Conservation (phyloP, 1,140 invertebrate species). For the Drosophila sproati region DNA sequence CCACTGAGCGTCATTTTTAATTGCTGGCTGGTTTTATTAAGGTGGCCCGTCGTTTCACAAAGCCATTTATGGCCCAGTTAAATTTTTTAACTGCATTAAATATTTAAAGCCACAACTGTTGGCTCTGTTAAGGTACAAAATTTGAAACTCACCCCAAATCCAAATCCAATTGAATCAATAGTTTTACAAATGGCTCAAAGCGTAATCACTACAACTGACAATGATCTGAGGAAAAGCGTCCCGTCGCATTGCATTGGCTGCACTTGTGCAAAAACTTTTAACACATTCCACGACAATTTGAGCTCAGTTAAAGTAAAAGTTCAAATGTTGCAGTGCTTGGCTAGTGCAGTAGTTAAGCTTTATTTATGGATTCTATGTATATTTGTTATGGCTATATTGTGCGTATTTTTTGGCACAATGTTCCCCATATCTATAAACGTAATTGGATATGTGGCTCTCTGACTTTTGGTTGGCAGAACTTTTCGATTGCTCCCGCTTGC, state of each 20-base stretch:
- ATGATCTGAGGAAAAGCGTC: slow-evolving; percentile 35
- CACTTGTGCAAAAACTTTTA: slow-evolving; percentile 47
- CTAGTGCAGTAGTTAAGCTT: slow-evolving; percentile 40
- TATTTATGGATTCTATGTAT: slow-evolving; percentile 55
- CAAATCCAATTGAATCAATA: slow-evolving; percentile 4
- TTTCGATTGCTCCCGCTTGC: slow-evolving; percentile 1
- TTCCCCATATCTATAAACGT: slow-evolving; percentile 76
- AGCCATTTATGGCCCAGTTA: slow-evolving; percentile 49
- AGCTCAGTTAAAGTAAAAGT: slow-evolving; percentile 54
- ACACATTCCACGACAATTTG: slow-evolving; percentile 55
- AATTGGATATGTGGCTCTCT: slow-evolving; percentile 75
- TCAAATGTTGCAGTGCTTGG: slow-evolving; percentile 57
- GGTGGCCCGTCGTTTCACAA: not conserved
- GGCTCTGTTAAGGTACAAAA: not conserved
- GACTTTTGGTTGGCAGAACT: slow-evolving; percentile 56
- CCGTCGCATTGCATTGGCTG: slow-evolving; percentile 3
- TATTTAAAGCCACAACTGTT: slow-evolving; percentile 43
- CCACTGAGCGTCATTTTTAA: not conserved
- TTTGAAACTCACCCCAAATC: not conserved
- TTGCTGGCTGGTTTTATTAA: too few species aligned
- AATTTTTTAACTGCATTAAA: slow-evolving; percentile 46
- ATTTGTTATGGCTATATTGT: slow-evolving; percentile 72
- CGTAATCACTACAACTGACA: slow-evolving; percentile 30
- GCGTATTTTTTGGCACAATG: slow-evolving; percentile 66
- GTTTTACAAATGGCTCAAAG: slow-evolving; percentile 25